Evolutionary conservation across 2,113 vertebrate species (phyloP), one percentile per base, ranked within the genome.

Genomic region (Muntiacus muntjak): DNA sequence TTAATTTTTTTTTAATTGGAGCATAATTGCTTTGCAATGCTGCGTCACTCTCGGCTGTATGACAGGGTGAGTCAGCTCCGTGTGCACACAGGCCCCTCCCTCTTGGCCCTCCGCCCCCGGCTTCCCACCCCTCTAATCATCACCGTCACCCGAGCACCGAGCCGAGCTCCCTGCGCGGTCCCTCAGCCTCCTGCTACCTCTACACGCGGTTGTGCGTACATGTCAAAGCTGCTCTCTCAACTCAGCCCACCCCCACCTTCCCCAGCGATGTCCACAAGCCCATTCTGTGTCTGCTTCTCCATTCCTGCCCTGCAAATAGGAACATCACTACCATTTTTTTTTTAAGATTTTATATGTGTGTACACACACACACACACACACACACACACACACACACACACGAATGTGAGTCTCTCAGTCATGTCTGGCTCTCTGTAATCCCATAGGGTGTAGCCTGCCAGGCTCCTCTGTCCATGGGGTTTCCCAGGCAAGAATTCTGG

Each of bases 371-470:
- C 36, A 36, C 36, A n/a, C 30, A 64, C 30, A 62, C 60, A 64
- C 30, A 62, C 28, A 64, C 14, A 60, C 4, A 62, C 6, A 55
- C 17, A 54, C 17, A 57, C 13, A 62, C 1, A 64, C 0, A 33
- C 17, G 16, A 11, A 67, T 11, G 33, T 71, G 64, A 36, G 64
- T 71, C 64, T 11, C 64, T 71, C n/a, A 36, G 64, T 71, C n/a
- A 36, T 21, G 9, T 71, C 64, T 67, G 33, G 19, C 33, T 71
- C 64, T 36, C 36, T 71, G 64, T 71, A 71, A 71, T 71, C 2
- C 17, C n/a, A 21, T 36, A 36, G 64, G 64, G 4, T 21, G n/a
- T 71, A 36, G 2, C 17, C 64, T 0, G 0, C 17, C n/a, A 71
- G 64, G 9, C 64, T 71, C n/a, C 1, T 36, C 17, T 71, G 64